Evolutionary conservation across 2,113 vertebrate species (phyloP).

Genomic region (Centropus unirufus): DNA sequence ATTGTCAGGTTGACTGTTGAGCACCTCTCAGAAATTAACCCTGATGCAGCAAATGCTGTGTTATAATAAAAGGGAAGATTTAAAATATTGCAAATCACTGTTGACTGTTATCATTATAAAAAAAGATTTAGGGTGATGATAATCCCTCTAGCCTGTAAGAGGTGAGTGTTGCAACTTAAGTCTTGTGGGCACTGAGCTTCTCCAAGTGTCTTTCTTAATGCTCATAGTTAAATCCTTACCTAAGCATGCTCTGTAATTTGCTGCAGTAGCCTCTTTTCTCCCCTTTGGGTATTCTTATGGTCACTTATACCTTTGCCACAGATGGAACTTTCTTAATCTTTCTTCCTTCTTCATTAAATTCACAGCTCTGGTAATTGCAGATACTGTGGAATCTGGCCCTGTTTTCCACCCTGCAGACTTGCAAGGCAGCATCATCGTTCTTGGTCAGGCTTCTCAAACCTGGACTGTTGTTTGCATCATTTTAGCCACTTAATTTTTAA

Average conservation of each 20-base stretch:
- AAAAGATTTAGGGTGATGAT: not conserved
- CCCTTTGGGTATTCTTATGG: not conserved
- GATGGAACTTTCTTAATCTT: slow-evolving; percentile 36
- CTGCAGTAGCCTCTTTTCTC: slow-evolving; percentile 18
- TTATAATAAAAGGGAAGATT: not conserved
- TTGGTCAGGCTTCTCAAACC: not conserved
- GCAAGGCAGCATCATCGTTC: slow-evolving; percentile 44
- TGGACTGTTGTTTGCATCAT: not conserved
- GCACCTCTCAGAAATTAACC: not conserved
- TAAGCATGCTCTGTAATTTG: slow-evolving; percentile 40
- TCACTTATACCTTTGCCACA: slow-evolving; percentile 29
- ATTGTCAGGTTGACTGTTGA: not conserved
- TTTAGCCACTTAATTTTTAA: not conserved
- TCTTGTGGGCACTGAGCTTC: not conserved
- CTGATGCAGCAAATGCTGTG: not conserved
- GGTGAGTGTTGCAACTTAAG: not conserved
- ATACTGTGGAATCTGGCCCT: slow-evolving; percentile 51
- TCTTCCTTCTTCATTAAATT: slow-evolving; percentile 56
- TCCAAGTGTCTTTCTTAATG: not conserved
- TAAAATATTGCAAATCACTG: not conserved
- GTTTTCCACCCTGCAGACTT: slow-evolving; percentile 41
- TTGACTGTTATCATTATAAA: not conserved
- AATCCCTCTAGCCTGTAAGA: not conserved
- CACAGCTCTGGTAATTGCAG: slow-evolving; percentile 61
- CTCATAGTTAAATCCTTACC: slow-evolving; percentile 15